Conservation (phyloP, 1,140 invertebrate species). For the Carcinoscorpius rotundicauda region DNA sequence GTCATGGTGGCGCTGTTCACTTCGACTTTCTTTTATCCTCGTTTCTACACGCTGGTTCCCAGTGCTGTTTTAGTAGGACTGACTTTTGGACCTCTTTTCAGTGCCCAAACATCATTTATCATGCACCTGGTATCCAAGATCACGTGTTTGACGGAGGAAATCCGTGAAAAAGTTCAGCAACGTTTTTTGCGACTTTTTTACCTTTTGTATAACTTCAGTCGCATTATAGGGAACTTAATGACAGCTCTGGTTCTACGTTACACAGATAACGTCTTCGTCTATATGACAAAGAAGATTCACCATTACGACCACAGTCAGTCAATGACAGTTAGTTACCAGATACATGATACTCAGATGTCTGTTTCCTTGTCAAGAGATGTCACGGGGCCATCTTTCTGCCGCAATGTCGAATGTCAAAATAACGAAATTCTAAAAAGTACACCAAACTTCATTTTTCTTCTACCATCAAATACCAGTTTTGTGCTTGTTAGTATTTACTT, state of each 20-base stretch:
- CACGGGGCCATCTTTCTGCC: slow-evolving; percentile 11
- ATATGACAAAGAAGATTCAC: neutral
- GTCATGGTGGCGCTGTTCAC: slow-evolving; percentile 22
- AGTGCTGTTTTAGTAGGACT: slow-evolving; percentile 17
- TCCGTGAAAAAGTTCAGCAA: slow-evolving; percentile 17
- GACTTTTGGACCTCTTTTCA: slow-evolving; percentile 19
- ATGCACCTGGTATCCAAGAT: slow-evolving; percentile 21
- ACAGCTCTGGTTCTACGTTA: slow-evolving; percentile 14
- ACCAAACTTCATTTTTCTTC: slow-evolving; percentile 17
- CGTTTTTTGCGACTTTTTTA: slow-evolving; percentile 19
- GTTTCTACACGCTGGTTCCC: slow-evolving; percentile 17
- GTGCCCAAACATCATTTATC: slow-evolving; percentile 20
- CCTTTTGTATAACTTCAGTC: slow-evolving; percentile 20
- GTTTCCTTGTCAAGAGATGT: slow-evolving; percentile 13
- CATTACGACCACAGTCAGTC: too few relatives aligned
- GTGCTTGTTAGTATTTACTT: slow-evolving; percentile 18
- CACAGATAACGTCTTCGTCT: slow-evolving; percentile 14
- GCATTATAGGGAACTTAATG: slow-evolving; percentile 17
- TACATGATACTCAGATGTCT: slow-evolving; percentile 4
- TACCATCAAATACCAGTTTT: slow-evolving; percentile 18
- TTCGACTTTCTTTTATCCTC: slow-evolving; percentile 22
- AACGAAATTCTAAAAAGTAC: slow-evolving; percentile 15
- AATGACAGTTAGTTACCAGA: slow-evolving; percentile 1
- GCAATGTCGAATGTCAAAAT: slow-evolving; percentile 10
- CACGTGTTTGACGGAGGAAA: slow-evolving; percentile 15